A percentile compares a stretch with the other conserved stretches of the same genome.
Conservation (phyloP, 2,113 vertebrate genomes). For the Alligator sinensis region DNA sequence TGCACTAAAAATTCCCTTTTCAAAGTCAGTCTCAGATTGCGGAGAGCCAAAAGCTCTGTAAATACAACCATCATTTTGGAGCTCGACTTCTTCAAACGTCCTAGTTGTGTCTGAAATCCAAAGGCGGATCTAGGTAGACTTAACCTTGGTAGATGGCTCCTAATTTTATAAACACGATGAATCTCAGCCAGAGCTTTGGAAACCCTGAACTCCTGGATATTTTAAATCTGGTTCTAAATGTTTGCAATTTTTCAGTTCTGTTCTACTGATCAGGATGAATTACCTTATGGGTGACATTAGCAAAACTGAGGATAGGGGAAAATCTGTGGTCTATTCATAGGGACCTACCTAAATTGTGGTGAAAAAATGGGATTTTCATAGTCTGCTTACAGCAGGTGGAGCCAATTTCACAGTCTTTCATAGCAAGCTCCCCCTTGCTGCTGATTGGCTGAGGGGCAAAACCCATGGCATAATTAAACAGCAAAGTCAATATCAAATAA, state of each 20-base stretch:
- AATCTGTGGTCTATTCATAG: neutral
- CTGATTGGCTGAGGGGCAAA: no score
- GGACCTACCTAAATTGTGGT: no score
- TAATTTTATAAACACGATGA: neutral
- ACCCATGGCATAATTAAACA: no score
- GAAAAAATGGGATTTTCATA: no score
- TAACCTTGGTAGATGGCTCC: neutral
- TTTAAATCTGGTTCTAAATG: neutral
- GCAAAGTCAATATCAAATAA: no score
- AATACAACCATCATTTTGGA: neutral
- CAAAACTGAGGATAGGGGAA: neutral
- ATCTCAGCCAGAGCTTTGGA: neutral
- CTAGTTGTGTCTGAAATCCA: neutral
- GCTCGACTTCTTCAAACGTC: neutral
- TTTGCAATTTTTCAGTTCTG: neutral
- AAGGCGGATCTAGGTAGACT: neutral
- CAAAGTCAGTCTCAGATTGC: neutral
- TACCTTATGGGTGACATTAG: neutral
- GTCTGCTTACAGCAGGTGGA: no score
- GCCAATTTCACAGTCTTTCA: no score
- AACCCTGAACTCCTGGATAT: neutral
- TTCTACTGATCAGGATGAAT: neutral
- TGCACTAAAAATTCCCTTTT: neutral
- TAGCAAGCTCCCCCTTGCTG: no score
- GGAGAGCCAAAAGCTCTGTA: neutral